Evolutionary conservation across 2,888 invertebrate species (phyloP), one percentile per base, ranked within the genome.

Genomic region (Lycaena phlaeas): DNA sequence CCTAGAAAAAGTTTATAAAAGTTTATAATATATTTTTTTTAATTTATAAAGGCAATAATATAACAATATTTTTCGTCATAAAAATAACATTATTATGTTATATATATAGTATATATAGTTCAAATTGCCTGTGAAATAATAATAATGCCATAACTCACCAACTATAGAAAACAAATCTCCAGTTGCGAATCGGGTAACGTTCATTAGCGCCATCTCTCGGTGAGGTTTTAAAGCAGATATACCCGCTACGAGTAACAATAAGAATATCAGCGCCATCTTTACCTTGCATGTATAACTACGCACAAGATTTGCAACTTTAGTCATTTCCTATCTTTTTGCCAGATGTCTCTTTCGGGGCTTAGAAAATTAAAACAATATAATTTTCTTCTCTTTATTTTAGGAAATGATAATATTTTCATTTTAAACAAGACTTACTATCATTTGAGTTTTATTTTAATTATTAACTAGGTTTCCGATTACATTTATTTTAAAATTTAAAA

Each of bases 141-240:
- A n/a, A 22, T 10, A 18, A n/a, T n/a, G n/a, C n/a, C n/a, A 38
- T 25, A 30, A 43, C 72, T 70, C 52, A 87, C 88, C 87, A 54
- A 79, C 62, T 30, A 87, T 68, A 25, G 85, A 76, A 58, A 89
- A 89, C 37, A 87, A 67, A 65, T 90, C 89, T 9, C 89, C 89
- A 43, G 75, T 79, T 37, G 87, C 86, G 46, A 86, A 84, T 52
- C 90, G 77, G 5, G 87, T 89, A 36, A 89, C 72, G 45, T 86
- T 86, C 15, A 72, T 70, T 18, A 86, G 55, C 63, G 75, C 66
- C 69, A 76, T 71, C 68, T 79, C 79, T 59, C 60, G 68, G 14
- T 52, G 50, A 1, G 57, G 45, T 27, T 50, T 57, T 3, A 66
- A 56, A 58, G 57, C 65, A 44, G 54, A 40, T 27, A 48, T 50